Percentiles rank a stretch among this genome's conserved stretches.
These are phyloP conservation scores for Cepaea nemoralis DNA, from an alignment of 1,140 invertebrate genomes.

Conservation along the genomic window DNA sequence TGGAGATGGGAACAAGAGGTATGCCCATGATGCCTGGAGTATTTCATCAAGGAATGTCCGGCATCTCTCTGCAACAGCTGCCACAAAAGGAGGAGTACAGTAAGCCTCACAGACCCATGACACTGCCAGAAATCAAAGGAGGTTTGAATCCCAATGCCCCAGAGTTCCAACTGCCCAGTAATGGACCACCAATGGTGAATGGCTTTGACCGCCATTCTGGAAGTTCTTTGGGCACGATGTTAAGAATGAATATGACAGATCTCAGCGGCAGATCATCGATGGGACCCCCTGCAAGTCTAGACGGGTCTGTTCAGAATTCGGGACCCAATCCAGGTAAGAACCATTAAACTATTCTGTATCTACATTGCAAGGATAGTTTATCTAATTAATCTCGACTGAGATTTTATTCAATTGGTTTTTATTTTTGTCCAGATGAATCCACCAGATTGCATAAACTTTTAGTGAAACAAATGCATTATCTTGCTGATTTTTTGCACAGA, in stretches of 20 bases:
- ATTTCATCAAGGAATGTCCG: not conserved
- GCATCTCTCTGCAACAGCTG: conserved; percentile 37
- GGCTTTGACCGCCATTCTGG: conserved; percentile 11
- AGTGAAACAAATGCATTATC: too few species aligned
- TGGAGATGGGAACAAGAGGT: not conserved
- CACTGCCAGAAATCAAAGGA: conserved; percentile 75
- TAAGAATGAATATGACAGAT: not conserved
- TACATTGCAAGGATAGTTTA: too few species aligned
- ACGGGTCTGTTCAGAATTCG: not conserved
- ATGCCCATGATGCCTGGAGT: not conserved
- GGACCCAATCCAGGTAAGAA: conserved; percentile 31
- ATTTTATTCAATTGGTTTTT: too few species aligned
- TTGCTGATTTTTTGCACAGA: too few species aligned
- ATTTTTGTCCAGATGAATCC: too few species aligned
- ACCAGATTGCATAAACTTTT: too few species aligned
- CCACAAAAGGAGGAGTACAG: conserved; percentile 67
- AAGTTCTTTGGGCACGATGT: not conserved
- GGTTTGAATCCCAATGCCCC: conserved; percentile 89
- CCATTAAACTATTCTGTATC: too few species aligned
- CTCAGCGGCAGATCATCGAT: not conserved
- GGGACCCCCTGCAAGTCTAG: not conserved
- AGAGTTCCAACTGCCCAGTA: conserved; percentile 76
- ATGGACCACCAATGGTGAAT: conserved; percentile 60
- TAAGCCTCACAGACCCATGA: conserved; percentile 72
- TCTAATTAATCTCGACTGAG: too few species aligned